Percentiles rank a stretch among this genome's conserved stretches.
Conservation (phyloP, 2,113 vertebrate genomes). For the Bubo scandiacus region DNA sequence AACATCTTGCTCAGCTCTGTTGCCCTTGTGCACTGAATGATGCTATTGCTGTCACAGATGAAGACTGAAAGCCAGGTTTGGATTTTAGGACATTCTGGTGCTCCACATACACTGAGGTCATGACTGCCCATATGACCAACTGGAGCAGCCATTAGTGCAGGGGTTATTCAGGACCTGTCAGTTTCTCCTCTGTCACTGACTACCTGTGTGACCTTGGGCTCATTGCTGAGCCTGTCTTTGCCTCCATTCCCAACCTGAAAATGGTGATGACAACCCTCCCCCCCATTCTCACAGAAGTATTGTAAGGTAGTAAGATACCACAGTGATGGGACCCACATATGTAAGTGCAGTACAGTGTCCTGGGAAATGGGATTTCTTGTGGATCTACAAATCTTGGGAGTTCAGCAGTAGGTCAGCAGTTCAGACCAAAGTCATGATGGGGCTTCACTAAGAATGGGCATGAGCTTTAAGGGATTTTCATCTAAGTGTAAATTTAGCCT, state of each 20-base stretch:
- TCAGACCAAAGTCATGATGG: background rate
- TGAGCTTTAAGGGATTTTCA: background rate
- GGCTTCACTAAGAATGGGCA: background rate
- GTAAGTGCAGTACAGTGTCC: background rate
- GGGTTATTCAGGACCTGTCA: background rate
- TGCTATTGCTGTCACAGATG: background rate
- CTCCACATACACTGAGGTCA: background rate
- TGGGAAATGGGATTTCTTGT: background rate
- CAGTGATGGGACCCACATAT: background rate
- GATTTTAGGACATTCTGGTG: background rate
- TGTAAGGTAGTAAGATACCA: background rate
- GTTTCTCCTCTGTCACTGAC: background rate
- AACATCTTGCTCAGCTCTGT: background rate
- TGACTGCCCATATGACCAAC: background rate
- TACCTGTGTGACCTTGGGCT: background rate
- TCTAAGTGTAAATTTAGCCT: background rate
- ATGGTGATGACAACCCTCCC: fast-evolving
- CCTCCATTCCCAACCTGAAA: background rate
- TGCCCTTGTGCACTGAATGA: background rate
- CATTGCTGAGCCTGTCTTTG: background rate
- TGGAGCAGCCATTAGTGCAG: background rate
- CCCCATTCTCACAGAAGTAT: background rate
- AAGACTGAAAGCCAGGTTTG: background rate
- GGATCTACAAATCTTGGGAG: background rate
- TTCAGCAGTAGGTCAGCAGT: background rate